Base-by-base conservation (phyloP, 2,888 invertebrate genomes). In the Chloroclysta siterata region DNA sequence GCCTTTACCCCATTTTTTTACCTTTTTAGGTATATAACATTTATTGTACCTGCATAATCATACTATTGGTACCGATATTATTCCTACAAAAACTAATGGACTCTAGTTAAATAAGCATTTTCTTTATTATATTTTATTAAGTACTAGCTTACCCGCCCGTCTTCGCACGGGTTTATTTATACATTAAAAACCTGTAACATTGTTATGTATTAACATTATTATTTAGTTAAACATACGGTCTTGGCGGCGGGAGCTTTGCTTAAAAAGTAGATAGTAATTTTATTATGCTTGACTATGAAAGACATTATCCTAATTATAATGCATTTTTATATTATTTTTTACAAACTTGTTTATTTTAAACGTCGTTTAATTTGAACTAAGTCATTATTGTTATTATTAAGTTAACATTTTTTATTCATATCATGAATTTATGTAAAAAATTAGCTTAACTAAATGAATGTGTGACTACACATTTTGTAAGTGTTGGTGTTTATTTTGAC, bases 401-500 rank as follows among this genome's bases (percentile, higher is more conserved):
- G 11, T 29, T 33, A 29, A 15, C 13, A 44, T 6, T 33, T 50
- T 33, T 8, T 22, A 39, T 39, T 39, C 36, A 44, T 44, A 48
- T 48, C 48, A 54, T 51, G 57, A 57, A 57, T 53, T 50, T 42
- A n/a, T 36, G 51, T 33, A 47, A 53, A 11, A n/a, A 39, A 41
- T n/a, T 13, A 60, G 47, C 48, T 42, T 48, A 36, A 60, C 33
- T 52, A 48, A 22, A 50, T 54, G 28, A 61, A 53, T 29, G 36
- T 58, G 44, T n/a, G 22, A 41, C 47, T 52, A 55, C 22, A 33
- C 10, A 14, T 17, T 52, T 33, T 28, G 41, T 46, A 56, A 52
- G 22, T 59, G 8, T 51, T 15, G 4, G 11, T 62, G 47, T 63
- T 63, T 66, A 73, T 61, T 22, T 78, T 64, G 76, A 82, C 76